These are phyloP conservation scores for Ephialtes manifestator DNA, from an alignment of 2,888 invertebrate species.

Conservation along the genomic window DNA sequence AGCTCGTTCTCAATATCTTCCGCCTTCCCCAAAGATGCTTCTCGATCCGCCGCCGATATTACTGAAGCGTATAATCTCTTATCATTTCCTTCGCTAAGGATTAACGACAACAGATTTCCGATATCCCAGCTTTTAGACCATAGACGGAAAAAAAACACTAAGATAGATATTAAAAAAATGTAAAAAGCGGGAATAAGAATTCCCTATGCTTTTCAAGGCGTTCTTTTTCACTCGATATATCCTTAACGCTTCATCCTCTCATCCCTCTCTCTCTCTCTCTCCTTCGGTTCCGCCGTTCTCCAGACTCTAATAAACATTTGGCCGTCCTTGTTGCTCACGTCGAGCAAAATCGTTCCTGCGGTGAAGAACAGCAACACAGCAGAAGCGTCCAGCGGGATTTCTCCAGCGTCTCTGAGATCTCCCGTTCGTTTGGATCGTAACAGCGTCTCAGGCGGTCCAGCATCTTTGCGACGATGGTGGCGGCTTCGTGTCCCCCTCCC, in stretches of 20 bases:
- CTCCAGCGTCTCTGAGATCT: slow-evolving; percentile 68
- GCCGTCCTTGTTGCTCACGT: slow-evolving; percentile 30
- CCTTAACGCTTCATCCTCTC: slow-evolving; percentile 5
- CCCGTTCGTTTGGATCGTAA: slow-evolving; percentile 63
- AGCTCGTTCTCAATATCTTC: background rate
- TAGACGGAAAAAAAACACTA: slow-evolving; percentile 25
- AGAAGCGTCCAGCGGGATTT: slow-evolving; percentile 59
- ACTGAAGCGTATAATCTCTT: background rate
- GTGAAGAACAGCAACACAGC: slow-evolving; percentile 26
- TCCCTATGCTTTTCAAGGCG: slow-evolving; percentile 26
- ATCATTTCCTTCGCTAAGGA: slow-evolving; percentile 22
- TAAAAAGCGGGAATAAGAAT: slow-evolving; percentile 7
- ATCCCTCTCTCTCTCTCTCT: slow-evolving; percentile 38
- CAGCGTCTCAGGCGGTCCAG: slow-evolving; percentile 81
- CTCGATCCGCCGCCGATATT: background rate
- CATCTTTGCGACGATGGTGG: slow-evolving; percentile 74
- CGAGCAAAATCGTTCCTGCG: slow-evolving; percentile 39
- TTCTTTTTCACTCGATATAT: slow-evolving; percentile 42
- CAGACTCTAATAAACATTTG: slow-evolving; percentile 50
- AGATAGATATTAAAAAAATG: background rate
- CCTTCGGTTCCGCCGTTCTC: slow-evolving; percentile 35
- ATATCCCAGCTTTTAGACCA: slow-evolving; percentile 37
- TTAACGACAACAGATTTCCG: slow-evolving; percentile 63
- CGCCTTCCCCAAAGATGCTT: background rate
- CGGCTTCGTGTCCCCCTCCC: slow-evolving; percentile 62